phyloP scores from a whole-genome alignment of 1,140 invertebrate genomes.

The Hermatobates lingyangjiaoensis region DNA sequence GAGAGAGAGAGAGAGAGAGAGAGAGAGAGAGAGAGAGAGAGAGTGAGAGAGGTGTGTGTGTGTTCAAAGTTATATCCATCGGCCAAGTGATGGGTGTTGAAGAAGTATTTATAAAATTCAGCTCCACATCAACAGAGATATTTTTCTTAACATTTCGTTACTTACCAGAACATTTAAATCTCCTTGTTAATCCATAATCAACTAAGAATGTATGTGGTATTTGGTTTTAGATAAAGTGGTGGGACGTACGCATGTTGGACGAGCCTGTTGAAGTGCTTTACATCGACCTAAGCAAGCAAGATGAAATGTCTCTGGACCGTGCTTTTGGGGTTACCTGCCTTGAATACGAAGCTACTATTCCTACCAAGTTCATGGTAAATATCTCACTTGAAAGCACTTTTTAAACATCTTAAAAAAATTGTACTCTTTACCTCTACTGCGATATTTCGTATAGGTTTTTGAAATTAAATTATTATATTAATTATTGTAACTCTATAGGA shows the following conservation, averaged over 20 bases:
- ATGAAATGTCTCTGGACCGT: slow-evolving; percentile 23
- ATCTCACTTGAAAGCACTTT: slow-evolving; percentile 9
- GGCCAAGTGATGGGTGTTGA: no score
- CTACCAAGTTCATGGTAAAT: slow-evolving; percentile 35
- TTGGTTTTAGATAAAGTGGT: slow-evolving; percentile 37
- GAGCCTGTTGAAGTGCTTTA: slow-evolving; percentile 37
- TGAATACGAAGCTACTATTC: slow-evolving; percentile 40
- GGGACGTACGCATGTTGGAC: slow-evolving; percentile 57
- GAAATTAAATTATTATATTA: not conserved
- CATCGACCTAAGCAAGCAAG: slow-evolving; percentile 24
- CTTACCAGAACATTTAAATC: no score
- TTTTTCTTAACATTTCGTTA: no score
- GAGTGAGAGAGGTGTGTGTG: no score
- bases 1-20: no score
- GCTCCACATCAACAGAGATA: no score
- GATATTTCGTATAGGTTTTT: not conserved
- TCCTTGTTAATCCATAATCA: no score
- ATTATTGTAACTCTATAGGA: no score
- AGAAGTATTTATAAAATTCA: no score
- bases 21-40: no score
- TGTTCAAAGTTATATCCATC: no score
- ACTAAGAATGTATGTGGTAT: no score
- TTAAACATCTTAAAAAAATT: not conserved
- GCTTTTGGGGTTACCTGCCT: slow-evolving; percentile 32
- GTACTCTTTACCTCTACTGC: not conserved